Percentiles rank a stretch among this genome's conserved stretches.
These are phyloP conservation scores for Dynastes hyllus DNA, from an alignment of 2,888 invertebrate species.

Conservation along the genomic window DNA sequence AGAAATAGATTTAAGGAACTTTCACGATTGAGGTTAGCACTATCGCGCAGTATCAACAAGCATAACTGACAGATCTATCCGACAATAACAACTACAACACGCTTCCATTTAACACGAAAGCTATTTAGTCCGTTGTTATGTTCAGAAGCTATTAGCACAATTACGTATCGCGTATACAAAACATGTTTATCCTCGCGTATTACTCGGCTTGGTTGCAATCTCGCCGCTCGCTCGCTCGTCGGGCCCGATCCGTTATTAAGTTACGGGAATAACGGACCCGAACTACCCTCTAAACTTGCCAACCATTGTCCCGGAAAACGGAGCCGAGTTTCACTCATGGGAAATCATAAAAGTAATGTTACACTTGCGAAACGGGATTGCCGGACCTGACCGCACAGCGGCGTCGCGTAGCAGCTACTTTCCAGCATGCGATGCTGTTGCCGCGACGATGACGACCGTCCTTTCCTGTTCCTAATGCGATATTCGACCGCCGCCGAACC, in stretches of 20 bases:
- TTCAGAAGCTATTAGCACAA: constrained; percentile 16
- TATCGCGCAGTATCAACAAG: too few relatives aligned
- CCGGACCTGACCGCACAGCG: constrained; percentile 8
- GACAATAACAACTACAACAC: too few relatives aligned
- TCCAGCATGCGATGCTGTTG: too few relatives aligned
- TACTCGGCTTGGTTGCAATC: constrained; percentile 17
- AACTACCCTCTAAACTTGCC: constrained; percentile 24
- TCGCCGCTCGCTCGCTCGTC: not conserved
- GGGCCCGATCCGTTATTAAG: constrained; percentile 27
- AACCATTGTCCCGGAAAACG: constrained; percentile 17
- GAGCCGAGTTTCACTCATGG: constrained; percentile 52
- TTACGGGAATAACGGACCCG: constrained; percentile 32
- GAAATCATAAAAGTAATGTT: constrained; percentile 57
- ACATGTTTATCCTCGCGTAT: constrained; percentile 29
- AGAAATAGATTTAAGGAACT: too few relatives aligned
- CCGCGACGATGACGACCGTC: not conserved
- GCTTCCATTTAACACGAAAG: constrained; percentile 7
- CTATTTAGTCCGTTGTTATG: constrained; percentile 8
- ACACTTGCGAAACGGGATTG: constrained; percentile 36
- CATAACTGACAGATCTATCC: too few relatives aligned
- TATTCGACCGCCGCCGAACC: not conserved
- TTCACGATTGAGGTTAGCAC: too few relatives aligned
- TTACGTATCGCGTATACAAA: constrained; percentile 9
- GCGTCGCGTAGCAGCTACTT: not conserved
- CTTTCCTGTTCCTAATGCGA: constrained; percentile 11